Conservation (phyloP, 2,797 vertebrate genomes). For the Sebastolobus altivelis region DNA sequence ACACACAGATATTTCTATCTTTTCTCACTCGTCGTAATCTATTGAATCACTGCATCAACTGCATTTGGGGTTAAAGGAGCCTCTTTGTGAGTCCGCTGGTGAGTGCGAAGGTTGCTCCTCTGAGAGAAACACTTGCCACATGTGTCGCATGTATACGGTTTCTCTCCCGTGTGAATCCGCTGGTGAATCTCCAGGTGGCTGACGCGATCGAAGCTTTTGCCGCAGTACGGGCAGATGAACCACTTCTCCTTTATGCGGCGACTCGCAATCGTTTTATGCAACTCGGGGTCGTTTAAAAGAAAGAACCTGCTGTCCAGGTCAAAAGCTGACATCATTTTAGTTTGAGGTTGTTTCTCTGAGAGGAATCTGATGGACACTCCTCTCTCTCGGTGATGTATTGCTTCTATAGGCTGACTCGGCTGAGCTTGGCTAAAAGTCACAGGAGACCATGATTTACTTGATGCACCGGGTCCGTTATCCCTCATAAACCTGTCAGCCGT, state of each 20-base stretch:
- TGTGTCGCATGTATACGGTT: constrained; percentile 80
- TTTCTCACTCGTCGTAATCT: not conserved
- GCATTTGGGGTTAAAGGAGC: constrained; percentile 41
- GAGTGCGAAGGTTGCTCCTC: constrained; percentile 88
- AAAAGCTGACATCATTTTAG: constrained; percentile 43
- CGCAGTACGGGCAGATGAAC: constrained; percentile 86
- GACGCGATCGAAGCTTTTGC: constrained; percentile 86
- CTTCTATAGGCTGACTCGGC: constrained; percentile 45
- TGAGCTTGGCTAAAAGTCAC: constrained; percentile 52
- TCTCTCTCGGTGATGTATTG: constrained; percentile 48
- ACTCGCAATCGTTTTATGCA: constrained; percentile 46
- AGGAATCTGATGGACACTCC: constrained; percentile 55
- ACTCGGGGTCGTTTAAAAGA: constrained; percentile 57
- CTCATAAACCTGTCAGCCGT: constrained; percentile 39
- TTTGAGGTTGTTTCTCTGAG: constrained; percentile 57
- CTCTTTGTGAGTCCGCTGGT: constrained; percentile 84
- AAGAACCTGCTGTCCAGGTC: constrained; percentile 62
- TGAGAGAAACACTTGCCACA: constrained; percentile 86
- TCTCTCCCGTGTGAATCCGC: constrained; percentile 87
- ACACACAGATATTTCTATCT: constrained; percentile 10
- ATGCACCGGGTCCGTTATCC: constrained; percentile 45
- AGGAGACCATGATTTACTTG: constrained; percentile 51
- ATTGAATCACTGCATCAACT: constrained; percentile 32
- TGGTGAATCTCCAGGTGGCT: constrained; percentile 88
- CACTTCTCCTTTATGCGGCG: constrained; percentile 80